Conservation (phyloP, 2,888 invertebrate genomes). For the Pterostichus niger region DNA sequence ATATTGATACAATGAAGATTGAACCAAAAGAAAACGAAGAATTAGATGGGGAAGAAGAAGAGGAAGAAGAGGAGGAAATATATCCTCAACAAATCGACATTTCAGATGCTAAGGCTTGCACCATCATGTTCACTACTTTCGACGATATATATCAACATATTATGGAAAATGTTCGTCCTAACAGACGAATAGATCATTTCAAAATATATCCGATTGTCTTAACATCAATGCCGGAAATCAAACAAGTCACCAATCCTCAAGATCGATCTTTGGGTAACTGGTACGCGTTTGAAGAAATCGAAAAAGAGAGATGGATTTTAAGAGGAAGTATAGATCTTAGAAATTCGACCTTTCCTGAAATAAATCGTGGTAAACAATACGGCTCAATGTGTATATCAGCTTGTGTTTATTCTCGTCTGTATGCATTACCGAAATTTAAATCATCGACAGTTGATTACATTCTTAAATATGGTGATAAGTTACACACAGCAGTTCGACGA, state of each 20-base stretch:
- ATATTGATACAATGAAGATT: not conserved
- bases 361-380: slow-evolving; percentile 77
- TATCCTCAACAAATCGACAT: slow-evolving; percentile 68
- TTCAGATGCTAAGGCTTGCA: slow-evolving; percentile 72
- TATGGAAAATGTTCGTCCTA: slow-evolving; percentile 74
- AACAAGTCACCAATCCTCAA: slow-evolving; percentile 71
- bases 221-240: slow-evolving; percentile 71
- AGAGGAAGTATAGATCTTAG: slow-evolving; percentile 72
- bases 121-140: slow-evolving; percentile 73
- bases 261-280: slow-evolving; percentile 72
- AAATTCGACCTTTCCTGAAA: slow-evolving; percentile 72
- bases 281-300: slow-evolving; percentile 75
- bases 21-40: slow-evolving; percentile 50
- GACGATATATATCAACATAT: slow-evolving; percentile 73
- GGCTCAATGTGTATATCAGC: slow-evolving; percentile 81
- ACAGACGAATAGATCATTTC: slow-evolving; percentile 67
- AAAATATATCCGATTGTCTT: slow-evolving; percentile 53
- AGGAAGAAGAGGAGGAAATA: slow-evolving; percentile 46
- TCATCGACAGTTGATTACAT: slow-evolving; percentile 80
- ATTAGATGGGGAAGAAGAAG: slow-evolving; percentile 61
- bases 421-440: slow-evolving; percentile 81
- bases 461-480: slow-evolving; percentile 82
- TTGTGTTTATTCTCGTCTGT: slow-evolving; percentile 80
- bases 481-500: slow-evolving; percentile 79
- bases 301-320: slow-evolving; percentile 75